phyloP scores from a whole-genome alignment of 1,140 invertebrate species.

The Nephotettix cincticeps region DNA sequence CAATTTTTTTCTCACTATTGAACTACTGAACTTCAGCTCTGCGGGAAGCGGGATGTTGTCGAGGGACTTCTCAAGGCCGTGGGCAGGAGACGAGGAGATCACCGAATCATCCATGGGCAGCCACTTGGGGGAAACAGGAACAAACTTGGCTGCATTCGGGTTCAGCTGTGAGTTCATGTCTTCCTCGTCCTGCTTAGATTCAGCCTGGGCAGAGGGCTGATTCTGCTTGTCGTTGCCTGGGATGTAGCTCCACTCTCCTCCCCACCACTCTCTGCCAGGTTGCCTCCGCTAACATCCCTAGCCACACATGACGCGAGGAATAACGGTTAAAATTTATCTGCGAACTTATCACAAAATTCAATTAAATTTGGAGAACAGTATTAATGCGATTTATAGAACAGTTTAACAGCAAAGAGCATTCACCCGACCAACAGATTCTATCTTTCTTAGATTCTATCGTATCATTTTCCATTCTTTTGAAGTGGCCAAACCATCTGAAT shows the following conservation, averaged over 20 bases:
- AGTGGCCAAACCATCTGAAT: no score
- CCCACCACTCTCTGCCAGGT: constrained; percentile 67
- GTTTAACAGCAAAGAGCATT: no score
- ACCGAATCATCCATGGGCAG: constrained; percentile 15
- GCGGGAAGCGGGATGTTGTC: constrained; percentile 35
- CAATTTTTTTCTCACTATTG: no score
- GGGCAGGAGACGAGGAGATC: constrained; percentile 34
- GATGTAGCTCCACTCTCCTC: constrained; percentile 73
- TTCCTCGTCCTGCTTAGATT: constrained; percentile 19
- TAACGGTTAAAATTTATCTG: no score
- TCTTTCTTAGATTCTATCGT: no score
- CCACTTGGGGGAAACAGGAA: constrained; percentile 55
- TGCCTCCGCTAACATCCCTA: constrained; percentile 56
- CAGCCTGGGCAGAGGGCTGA: constrained; percentile 54
- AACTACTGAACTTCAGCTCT: constrained; percentile 34
- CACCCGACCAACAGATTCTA: no score
- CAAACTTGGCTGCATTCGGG: constrained; percentile 70
- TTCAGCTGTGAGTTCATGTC: constrained; percentile 67
- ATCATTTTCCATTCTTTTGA: no score
- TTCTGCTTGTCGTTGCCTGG: constrained; percentile 48
- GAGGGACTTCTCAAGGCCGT: constrained; percentile 27
- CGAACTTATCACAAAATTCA: no score
- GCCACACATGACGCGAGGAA: no score
- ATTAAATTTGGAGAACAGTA: no score
- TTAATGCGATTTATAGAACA: no score